These are phyloP conservation scores for Heliconius himera DNA, from an alignment of 1,140 invertebrate genomes.

Conservation along the genomic window DNA sequence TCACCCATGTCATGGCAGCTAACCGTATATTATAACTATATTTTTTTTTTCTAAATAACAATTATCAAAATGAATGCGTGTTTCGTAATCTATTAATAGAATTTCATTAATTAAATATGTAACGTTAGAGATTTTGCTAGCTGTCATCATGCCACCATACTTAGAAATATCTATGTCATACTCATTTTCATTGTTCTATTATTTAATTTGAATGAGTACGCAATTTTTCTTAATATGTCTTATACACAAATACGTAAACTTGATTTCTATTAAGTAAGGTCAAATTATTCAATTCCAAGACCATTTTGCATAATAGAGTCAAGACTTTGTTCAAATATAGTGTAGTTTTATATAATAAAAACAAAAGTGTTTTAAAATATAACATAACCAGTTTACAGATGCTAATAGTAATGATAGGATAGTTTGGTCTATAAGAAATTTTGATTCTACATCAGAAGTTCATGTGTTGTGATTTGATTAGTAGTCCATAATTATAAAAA, in stretches of 20 bases:
- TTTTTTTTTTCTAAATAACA: no score
- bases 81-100: no score
- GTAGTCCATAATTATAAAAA: background rate
- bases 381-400: background rate
- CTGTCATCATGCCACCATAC: no score
- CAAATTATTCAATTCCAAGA: background rate
- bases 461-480: background rate
- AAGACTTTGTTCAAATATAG: background rate
- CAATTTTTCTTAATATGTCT: background rate
- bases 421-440: background rate
- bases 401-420: no score
- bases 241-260: background rate
- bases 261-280: conserved; percentile 8
- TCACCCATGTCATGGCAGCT: no score
- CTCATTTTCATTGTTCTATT: background rate
- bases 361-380: background rate
- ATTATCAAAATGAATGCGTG: no score
- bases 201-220: background rate
- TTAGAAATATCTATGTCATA: background rate
- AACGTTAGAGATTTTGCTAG: no score
- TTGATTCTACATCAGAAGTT: no score
- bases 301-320: background rate
- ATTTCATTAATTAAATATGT: no score
- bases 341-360: background rate
- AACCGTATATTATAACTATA: no score